Evolutionary conservation across 2,797 vertebrate species (phyloP), one percentile per base, ranked within the genome.

Genomic region (Lophius americanus): DNA sequence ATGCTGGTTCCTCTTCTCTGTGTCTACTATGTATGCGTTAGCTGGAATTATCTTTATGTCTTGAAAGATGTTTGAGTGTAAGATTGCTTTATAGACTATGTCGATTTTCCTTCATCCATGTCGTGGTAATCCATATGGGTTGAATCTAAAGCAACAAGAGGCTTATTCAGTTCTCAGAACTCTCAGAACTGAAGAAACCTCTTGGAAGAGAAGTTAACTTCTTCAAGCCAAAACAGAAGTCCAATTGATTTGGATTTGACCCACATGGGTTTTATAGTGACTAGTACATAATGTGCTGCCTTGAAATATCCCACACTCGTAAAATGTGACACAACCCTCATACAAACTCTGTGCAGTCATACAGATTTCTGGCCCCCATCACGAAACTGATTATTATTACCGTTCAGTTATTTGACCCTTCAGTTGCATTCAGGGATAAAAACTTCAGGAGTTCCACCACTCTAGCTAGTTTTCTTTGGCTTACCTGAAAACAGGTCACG

Each of bases 41-140:
- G 23, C 23, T 80, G 52, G 54, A 49, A 76, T 77, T 33, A 59
- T 79, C 55, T 57, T 70, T 68, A 65, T 75, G 51, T 86, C 64
- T 60, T 35, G 7, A 70, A 23, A 8, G 41, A 72, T 49, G 38
- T 60, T 70, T 23, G 23, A 23, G 23, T 23, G 23, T 23, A 23
- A 23, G 23, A 23, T 23, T 23, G 23, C 23, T 23, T 23, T 23
- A 23, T 23, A 23, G 23, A 23, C 23, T 23, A 23, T 23, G 23
- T 23, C 23, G 23, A 23, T 23, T 23, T 23, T 23, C 23, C 23
- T 23, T 23, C 23, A 23, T 23, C 23, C 23, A 23, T 23, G 23
- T 23, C 23, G 23, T 23, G 23, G 23, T 23, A 23, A 23, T 23
- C 23, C 23, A 23, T 23, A 23, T 23, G 23, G 23, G 23, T 23